Conservation (phyloP, 2,113 vertebrate genomes). For the Crotalus helleri region DNA sequence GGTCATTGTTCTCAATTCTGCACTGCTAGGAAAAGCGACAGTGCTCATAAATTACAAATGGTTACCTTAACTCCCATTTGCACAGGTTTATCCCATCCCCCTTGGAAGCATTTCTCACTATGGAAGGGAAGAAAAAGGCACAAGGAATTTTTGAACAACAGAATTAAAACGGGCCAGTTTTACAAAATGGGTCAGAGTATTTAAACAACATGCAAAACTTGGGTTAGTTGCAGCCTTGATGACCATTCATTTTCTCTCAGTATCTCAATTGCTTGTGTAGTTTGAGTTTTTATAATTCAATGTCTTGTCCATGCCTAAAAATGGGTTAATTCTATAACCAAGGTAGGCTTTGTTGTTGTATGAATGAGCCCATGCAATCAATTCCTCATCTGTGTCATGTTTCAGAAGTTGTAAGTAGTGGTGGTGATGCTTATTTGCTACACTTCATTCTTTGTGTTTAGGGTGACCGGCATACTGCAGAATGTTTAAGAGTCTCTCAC, state of each 20-base stretch:
- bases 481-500: not conserved
- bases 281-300: not conserved
- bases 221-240: not conserved
- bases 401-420: not conserved
- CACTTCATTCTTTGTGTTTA: not conserved
- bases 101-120: not conserved
- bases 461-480: not conserved
- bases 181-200: not conserved
- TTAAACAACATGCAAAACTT: not conserved
- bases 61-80: slow-evolving; percentile 14
- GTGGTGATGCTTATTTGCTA: not conserved
- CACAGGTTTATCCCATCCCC: not conserved
- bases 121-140: not conserved
- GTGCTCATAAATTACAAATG: slow-evolving; percentile 53
- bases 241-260: not conserved
- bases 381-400: not conserved
- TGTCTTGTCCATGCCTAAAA: not conserved
- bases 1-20: slow-evolving; percentile 44
- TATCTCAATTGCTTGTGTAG: not conserved
- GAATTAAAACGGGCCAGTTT: not conserved
- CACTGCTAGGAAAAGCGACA: slow-evolving; percentile 39
- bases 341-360: not conserved
- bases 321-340: not conserved
- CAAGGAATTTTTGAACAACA: not conserved
- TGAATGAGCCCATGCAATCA: not conserved